Evolutionary conservation across 2,797 vertebrate species (phyloP).

Genomic region (Brotula barbata): DNA sequence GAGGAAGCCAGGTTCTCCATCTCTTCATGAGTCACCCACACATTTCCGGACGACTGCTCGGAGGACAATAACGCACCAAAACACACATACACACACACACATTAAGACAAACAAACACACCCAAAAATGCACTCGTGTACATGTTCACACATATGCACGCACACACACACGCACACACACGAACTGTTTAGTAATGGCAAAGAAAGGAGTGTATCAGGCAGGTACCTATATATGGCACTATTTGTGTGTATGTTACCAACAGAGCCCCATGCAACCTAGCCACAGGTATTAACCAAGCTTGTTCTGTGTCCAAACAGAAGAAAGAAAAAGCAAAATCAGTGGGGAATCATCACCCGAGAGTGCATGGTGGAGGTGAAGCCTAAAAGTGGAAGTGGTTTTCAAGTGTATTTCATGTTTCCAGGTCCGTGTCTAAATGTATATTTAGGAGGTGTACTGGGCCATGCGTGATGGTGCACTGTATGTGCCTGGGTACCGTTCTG

Average conservation of each 20-base stretch:
- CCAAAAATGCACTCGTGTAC: constrained; percentile 19
- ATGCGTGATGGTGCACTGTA: too few species aligned
- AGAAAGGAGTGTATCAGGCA: constrained; percentile 71
- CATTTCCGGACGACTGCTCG: constrained; percentile 94
- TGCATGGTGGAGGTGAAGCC: constrained; percentile 36
- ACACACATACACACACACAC: constrained; percentile 32
- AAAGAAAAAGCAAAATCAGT: constrained; percentile 18
- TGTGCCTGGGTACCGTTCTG: constrained; percentile 97
- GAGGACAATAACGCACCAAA: constrained; percentile 65
- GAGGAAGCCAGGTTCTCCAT: constrained; percentile 96
- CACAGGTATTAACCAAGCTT: constrained; percentile 18
- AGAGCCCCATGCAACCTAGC: constrained; percentile 51
- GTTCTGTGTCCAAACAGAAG: constrained; percentile 26
- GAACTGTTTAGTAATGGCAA: constrained; percentile 67
- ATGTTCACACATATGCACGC: constrained; percentile 28
- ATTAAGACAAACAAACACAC: constrained; percentile 27
- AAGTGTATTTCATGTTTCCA: constrained; percentile 23
- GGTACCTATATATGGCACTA: constrained; percentile 57
- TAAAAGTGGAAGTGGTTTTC: constrained; percentile 18
- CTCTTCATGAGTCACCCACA: constrained; percentile 98
- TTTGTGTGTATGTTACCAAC: constrained; percentile 45
- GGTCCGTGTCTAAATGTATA: constrained; percentile 11
- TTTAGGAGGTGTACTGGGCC: too few species aligned
- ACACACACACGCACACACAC: constrained; percentile 53
- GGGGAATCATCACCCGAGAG: constrained; percentile 31